Percentiles rank a stretch among this genome's conserved stretches.
Evolutionary conservation across 2,113 vertebrate species (phyloP).

Genomic region (Casuarius casuarius): DNA sequence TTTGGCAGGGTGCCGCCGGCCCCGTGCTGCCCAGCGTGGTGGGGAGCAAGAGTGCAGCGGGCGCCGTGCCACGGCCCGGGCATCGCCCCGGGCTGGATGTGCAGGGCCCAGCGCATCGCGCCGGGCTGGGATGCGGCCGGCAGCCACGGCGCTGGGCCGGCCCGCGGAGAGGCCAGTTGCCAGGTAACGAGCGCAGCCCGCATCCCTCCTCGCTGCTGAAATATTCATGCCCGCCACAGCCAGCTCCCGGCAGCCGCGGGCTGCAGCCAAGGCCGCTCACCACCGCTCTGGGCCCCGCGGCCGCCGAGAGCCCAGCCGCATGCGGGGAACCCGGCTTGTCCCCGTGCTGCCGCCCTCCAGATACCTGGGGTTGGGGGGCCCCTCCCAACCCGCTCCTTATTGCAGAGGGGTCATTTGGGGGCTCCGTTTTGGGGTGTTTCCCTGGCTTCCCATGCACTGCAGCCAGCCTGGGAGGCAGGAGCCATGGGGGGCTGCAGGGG

Average conservation of each 20-base stretch:
- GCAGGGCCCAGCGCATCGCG: rapidly evolving
- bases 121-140: rapidly evolving
- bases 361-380: too few relatives aligned
- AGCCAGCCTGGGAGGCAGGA: not conserved
- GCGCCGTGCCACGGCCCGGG: rapidly evolving
- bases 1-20: not conserved
- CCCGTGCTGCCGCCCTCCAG: not conserved
- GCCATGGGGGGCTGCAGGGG: not conserved
- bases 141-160: too few relatives aligned
- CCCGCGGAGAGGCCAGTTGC: rapidly evolving
- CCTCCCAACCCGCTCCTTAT: not conserved
- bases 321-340: not conserved
- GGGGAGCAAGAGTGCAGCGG: not conserved
- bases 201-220: not conserved
- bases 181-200: not conserved
- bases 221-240: not conserved
- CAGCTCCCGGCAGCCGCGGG: not conserved
- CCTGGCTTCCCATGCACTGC: not conserved
- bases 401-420: too few relatives aligned
- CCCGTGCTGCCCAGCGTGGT: rapidly evolving
- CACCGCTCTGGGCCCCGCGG: not conserved
- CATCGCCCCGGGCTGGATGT: rapidly evolving
- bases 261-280: not conserved
- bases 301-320: not conserved
- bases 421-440: not conserved